phyloP scores from a whole-genome alignment of 2,888 invertebrate genomes.

The Beris chalybata region DNA sequence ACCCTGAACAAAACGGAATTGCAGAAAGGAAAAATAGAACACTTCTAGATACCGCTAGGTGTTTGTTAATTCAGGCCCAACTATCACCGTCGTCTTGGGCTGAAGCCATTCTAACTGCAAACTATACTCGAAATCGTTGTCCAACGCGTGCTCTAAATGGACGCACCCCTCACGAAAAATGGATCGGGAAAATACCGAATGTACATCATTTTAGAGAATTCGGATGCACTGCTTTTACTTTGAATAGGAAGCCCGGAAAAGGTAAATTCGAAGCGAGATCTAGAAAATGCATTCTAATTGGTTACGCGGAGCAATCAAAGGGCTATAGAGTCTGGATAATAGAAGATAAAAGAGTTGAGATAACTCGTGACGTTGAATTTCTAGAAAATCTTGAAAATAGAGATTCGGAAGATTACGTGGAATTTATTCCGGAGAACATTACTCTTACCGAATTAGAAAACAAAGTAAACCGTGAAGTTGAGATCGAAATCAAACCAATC shows the following conservation, averaged over 20 bases:
- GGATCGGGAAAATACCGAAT: neutral
- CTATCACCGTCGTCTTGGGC: neutral
- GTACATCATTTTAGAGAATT: slow-evolving; percentile 4
- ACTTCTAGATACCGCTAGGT: neutral
- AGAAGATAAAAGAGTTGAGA: slow-evolving; percentile 3
- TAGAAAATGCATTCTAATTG: slow-evolving; percentile 1
- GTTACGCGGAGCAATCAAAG: slow-evolving; percentile 1
- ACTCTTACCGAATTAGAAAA: neutral
- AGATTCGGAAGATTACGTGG: neutral
- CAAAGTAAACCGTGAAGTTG: too few species aligned
- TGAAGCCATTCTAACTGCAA: neutral
- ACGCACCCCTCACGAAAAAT: neutral
- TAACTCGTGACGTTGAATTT: neutral
- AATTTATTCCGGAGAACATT: neutral
- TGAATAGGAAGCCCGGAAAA: slow-evolving; percentile 3
- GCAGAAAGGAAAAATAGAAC: slow-evolving; percentile 2
- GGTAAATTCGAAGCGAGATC: neutral
- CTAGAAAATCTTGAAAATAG: neutral
- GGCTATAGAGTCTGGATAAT: neutral
- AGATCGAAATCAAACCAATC: too few species aligned
- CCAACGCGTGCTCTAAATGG: neutral
- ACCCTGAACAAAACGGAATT: slow-evolving; percentile 4
- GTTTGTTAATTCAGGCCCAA: neutral
- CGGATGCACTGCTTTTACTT: neutral
- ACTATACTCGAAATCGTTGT: slow-evolving; percentile 3